Base-by-base conservation (phyloP, 2,888 invertebrate species). In the Eupithecia exiguata region DNA sequence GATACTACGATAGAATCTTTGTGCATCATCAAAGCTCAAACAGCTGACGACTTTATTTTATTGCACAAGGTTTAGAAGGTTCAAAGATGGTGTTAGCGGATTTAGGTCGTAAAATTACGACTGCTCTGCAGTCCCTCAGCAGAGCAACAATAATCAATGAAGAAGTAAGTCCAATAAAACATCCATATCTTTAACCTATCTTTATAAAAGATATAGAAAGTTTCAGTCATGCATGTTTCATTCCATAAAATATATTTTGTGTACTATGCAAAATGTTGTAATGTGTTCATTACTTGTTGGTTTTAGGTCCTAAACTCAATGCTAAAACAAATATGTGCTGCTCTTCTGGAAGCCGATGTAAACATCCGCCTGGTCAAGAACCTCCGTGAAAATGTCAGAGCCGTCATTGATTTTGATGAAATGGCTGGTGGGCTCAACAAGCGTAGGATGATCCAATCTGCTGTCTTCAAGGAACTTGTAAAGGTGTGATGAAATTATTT, bases 391-490 rank as follows among this genome's bases (percentile, higher is more conserved):
- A 99, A 99, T 98, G 99, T 99, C 40, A 96, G 98, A 74, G 96
- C 97, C 67, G 98, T 99, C 79, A 99, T 99, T 90, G 99, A 99
- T 92, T 99, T 99, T 92, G 99, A 99, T 88, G 99, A 99, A 90
- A 99, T 99, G 99, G 99, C 99, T 83, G 98, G 98, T 58, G 99
- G 99, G 10, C 96, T 99, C 68, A 99, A 99, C 91, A 99, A 99
- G 89, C 95, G 99, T 70, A 96, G 99, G 74, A 99, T 99, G 98
- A 99, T 99, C 84, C 99, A 99, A 89, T 99, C 98, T 82, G 99
- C 99, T 71, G 99, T 99, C 0, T 99, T 99, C 92, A 98, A 99
- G 89, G 99, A 99, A 94, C 96, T 99, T 71, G 97, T 99, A 14
- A 99, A 99, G 95, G 98, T 98, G 79, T 70, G 18, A 5, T 38